Percentiles rank a stretch among this genome's conserved stretches.
These are phyloP conservation scores for Pyralis farinalis DNA, from an alignment of 2,888 invertebrate species.

Conservation along the genomic window DNA sequence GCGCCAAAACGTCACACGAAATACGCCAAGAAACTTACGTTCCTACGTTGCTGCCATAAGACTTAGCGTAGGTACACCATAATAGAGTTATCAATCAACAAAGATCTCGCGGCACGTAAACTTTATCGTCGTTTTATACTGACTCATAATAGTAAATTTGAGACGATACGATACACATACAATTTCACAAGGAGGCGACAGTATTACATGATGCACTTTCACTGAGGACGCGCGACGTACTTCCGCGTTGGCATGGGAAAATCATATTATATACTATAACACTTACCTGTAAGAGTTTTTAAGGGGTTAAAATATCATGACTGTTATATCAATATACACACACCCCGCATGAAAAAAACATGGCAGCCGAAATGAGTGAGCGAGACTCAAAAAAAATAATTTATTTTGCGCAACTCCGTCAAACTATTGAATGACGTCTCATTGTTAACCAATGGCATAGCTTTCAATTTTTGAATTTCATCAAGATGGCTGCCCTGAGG, in stretches of 20 bases:
- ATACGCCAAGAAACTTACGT: conserved; percentile 42
- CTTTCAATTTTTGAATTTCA: conserved; percentile 49
- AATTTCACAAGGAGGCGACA: conserved; percentile 76
- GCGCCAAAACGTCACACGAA: conserved; percentile 74
- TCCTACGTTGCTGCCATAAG: conserved; percentile 30
- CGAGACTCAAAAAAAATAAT: conserved; percentile 61
- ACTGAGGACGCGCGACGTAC: conserved; percentile 59
- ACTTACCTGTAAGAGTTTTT: conserved; percentile 70
- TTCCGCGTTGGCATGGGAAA: conserved; percentile 52
- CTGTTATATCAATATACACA: conserved; percentile 67
- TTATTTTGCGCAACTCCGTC: conserved; percentile 77
- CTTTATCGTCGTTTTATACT: conserved; percentile 42
- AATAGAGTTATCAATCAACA: conserved; percentile 33
- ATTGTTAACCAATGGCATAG: conserved; percentile 55
- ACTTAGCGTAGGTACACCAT: conserved; percentile 23
- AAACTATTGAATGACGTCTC: conserved; percentile 66
- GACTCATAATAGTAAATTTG: conserved; percentile 48
- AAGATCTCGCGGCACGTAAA: conserved; percentile 30
- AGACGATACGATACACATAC: conserved; percentile 59
- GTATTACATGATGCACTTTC: conserved; percentile 81
- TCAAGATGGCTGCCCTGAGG: conserved; percentile 57
- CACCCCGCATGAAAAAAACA: conserved; percentile 89
- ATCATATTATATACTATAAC: conserved; percentile 35
- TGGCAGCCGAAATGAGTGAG: conserved; percentile 83
- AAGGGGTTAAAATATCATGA: conserved; percentile 70